Percentiles rank a stretch among this genome's conserved stretches.
Conservation (phyloP, 2,888 invertebrate genomes). For the Athripsodes cinereus region DNA sequence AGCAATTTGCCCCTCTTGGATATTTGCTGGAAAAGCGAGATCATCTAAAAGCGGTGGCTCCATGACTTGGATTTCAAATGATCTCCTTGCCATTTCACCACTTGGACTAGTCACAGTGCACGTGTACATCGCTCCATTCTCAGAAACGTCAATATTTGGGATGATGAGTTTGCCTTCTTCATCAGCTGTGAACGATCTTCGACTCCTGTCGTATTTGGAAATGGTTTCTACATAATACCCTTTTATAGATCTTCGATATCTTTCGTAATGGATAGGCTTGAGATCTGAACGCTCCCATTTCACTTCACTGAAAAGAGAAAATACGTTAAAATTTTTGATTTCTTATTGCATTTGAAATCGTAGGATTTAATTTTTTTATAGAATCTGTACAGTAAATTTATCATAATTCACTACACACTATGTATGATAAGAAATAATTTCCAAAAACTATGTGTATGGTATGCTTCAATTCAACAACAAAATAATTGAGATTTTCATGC, state of each 20-base stretch:
- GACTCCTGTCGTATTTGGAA: background rate
- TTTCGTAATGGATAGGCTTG: conserved; percentile 13
- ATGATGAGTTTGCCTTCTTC: conserved; percentile 55
- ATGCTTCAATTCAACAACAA: too few relatives aligned
- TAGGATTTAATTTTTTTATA: too few relatives aligned
- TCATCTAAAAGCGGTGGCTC: conserved; percentile 77
- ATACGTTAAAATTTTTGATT: too few relatives aligned
- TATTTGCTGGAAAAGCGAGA: conserved; percentile 69
- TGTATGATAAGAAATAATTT: too few relatives aligned
- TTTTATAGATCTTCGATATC: conserved; percentile 11
- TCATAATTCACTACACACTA: background rate
- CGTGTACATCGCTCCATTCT: conserved; percentile 71
- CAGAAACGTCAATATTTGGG: conserved; percentile 53
- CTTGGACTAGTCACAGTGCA: conserved; percentile 71
- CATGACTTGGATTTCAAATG: conserved; percentile 64
- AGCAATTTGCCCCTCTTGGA: conserved; percentile 77
- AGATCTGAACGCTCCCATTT: conserved; percentile 38
- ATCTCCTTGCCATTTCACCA: conserved; percentile 69
- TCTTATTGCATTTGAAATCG: too few relatives aligned
- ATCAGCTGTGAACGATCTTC: conserved; percentile 32
- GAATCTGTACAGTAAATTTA: background rate
- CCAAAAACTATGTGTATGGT: too few relatives aligned
- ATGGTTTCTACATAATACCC: background rate
- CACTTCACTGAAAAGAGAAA: conserved; percentile 44
- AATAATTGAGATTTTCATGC: too few relatives aligned